phyloP scores from a whole-genome alignment of 2,888 invertebrate genomes.

The Biston stratarius region DNA sequence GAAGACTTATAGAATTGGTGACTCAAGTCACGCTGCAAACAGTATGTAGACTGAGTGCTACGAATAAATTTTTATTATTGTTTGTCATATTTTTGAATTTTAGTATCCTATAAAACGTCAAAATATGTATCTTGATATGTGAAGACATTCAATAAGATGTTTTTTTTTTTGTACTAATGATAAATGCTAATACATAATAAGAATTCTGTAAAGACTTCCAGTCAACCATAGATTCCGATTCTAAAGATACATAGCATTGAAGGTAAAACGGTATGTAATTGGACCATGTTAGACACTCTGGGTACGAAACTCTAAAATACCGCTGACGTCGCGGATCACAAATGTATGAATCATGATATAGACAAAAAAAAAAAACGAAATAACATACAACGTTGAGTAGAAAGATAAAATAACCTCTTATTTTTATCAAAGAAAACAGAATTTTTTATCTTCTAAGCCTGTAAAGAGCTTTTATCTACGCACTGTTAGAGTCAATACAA shows the following conservation, averaged over 20 bases:
- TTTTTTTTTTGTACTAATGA: too few relatives aligned
- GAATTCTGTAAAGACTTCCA: too few relatives aligned
- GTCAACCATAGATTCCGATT: too few relatives aligned
- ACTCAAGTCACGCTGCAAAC: neutral
- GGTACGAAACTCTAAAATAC: neutral
- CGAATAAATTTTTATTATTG: too few relatives aligned
- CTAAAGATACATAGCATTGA: too few relatives aligned
- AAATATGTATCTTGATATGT: too few relatives aligned
- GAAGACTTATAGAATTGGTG: neutral
- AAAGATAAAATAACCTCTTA: neutral
- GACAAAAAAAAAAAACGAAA: neutral
- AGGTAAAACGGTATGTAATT: too few relatives aligned
- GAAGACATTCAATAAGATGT: too few relatives aligned
- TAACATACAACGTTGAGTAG: neutral
- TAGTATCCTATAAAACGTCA: too few relatives aligned
- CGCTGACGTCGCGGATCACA: neutral
- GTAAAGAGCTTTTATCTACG: conserved; percentile 3
- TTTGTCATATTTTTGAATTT: too few relatives aligned
- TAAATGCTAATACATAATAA: too few relatives aligned
- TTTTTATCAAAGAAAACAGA: conserved; percentile 7
- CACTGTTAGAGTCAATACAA: conserved; percentile 1
- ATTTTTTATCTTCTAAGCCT: conserved; percentile 2
- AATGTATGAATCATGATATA: conserved; percentile 7
- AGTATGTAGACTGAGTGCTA: too few relatives aligned
- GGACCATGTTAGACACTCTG: neutral